Percentiles rank a stretch among this genome's conserved stretches.
Conservation (phyloP, 1,140 invertebrate species). For the Fopius arisanus region DNA sequence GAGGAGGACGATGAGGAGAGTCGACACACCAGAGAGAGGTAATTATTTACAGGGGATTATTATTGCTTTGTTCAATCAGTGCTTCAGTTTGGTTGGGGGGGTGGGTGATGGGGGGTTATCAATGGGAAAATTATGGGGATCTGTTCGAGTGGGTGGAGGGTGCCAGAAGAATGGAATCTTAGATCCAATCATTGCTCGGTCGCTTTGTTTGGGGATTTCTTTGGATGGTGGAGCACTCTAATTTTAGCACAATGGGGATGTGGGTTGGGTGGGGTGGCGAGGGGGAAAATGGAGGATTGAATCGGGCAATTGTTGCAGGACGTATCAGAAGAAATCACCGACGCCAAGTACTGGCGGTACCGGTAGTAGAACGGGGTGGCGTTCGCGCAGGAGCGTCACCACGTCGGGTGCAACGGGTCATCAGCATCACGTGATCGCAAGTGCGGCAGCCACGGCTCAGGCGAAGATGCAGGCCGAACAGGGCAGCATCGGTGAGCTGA, state of each 20-base stretch:
- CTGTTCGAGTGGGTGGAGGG: too few species aligned
- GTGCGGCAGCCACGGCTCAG: slow-evolving; percentile 56
- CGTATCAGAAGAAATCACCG: slow-evolving; percentile 62
- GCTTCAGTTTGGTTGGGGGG: too few species aligned
- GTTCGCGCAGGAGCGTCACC: slow-evolving; percentile 62
- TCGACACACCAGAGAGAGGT: slow-evolving; percentile 58
- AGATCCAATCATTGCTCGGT: too few species aligned
- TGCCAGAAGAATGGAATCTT: too few species aligned
- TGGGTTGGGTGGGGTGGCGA: too few species aligned
- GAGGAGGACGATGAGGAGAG: slow-evolving; percentile 66
- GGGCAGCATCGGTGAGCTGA: slow-evolving; percentile 84
- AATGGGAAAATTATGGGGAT: too few species aligned
- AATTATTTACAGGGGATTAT: neutral
- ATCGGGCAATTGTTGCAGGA: slow-evolving; percentile 42
- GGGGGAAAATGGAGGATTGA: neutral
- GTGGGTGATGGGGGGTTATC: neutral
- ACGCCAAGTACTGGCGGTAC: slow-evolving; percentile 55
- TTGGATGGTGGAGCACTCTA: too few species aligned
- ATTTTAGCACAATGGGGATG: too few species aligned
- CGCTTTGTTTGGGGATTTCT: too few species aligned
- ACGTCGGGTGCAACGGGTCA: slow-evolving; percentile 58
- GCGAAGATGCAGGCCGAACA: slow-evolving; percentile 88
- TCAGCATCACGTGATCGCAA: slow-evolving; percentile 61
- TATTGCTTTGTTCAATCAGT: too few species aligned
- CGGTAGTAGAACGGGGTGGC: slow-evolving; percentile 58